phyloP scores from a whole-genome alignment of 1,140 invertebrate genomes.

The Drosophila lowei region DNA sequence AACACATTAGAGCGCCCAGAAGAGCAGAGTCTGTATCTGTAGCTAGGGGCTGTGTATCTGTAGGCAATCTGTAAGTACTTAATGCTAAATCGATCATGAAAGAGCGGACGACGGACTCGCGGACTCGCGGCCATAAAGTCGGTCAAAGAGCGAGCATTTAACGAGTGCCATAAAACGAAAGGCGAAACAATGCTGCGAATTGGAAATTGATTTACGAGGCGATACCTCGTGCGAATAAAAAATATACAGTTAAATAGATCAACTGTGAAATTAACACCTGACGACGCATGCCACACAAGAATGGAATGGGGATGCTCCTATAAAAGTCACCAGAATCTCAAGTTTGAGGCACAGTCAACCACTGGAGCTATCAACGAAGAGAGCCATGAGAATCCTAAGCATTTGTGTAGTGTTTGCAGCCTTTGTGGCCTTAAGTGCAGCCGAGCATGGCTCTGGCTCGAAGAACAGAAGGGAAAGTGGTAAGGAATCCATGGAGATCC shows the following conservation, averaged over 20 bases:
- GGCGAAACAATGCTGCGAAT: not conserved
- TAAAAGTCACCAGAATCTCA: conserved; percentile 33
- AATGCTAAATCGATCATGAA: conserved; percentile 69
- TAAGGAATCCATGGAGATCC: not conserved
- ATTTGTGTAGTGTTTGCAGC: conserved; percentile 21
- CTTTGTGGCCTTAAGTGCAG: conserved; percentile 11
- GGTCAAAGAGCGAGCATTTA: conserved; percentile 44
- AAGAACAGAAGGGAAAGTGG: conserved; percentile 20
- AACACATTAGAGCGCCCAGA: conserved; percentile 49
- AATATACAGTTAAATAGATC: conserved; percentile 23
- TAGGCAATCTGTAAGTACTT: conserved; percentile 25
- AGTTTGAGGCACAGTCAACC: conserved; percentile 37
- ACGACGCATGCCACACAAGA: conserved; percentile 28
- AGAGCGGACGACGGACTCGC: conserved; percentile 28
- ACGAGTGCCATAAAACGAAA: conserved; percentile 62
- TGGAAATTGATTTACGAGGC: conserved; percentile 64
- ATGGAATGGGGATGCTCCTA: conserved; percentile 14
- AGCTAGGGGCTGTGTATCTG: conserved; percentile 14
- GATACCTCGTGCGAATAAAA: conserved; percentile 39
- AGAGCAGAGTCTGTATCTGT: not conserved
- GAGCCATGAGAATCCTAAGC: conserved; percentile 35
- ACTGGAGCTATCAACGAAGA: conserved; percentile 28
- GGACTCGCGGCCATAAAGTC: conserved; percentile 40
- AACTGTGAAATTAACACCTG: conserved; percentile 36
- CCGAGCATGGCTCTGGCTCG: not conserved